phyloP scores from a whole-genome alignment of 2,797 vertebrate genomes.

The Paedocypris micromegethes region DNA sequence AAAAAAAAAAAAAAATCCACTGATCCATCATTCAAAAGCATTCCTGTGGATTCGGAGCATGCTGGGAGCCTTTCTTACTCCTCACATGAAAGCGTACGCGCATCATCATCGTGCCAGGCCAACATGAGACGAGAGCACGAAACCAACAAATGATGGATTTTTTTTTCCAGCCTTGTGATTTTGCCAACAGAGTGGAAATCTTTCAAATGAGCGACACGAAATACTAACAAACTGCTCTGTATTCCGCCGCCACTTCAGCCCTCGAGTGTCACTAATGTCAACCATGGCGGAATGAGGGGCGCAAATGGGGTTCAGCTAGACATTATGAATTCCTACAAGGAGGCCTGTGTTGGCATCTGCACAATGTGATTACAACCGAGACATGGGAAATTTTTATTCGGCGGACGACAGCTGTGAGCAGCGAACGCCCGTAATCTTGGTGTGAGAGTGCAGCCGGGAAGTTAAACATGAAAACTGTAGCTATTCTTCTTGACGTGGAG shows the following conservation, averaged over 20 bases:
- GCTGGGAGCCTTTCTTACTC: slow-evolving; percentile 17
- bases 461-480: slow-evolving; percentile 27
- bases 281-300: slow-evolving; percentile 19
- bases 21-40: slow-evolving; percentile 31
- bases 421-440: slow-evolving; percentile 30
- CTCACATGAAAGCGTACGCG: slow-evolving; percentile 4
- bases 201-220: slow-evolving; percentile 2
- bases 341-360: slow-evolving; percentile 39
- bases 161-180: slow-evolving; percentile 13
- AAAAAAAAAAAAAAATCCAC: slow-evolving; percentile 27
- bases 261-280: slow-evolving; percentile 25
- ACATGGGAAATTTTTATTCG: slow-evolving; percentile 25
- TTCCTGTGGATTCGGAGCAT: slow-evolving; percentile 20
- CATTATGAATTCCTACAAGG: slow-evolving; percentile 54
- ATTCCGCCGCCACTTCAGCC: slow-evolving; percentile 9
- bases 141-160: background rate
- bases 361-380: slow-evolving; percentile 38
- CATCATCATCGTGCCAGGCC: slow-evolving; percentile 6
- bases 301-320: slow-evolving; percentile 29
- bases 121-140: slow-evolving; percentile 8
- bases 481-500: slow-evolving; percentile 5
- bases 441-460: slow-evolving; percentile 10
- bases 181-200: background rate
- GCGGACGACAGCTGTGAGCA: slow-evolving; percentile 37
- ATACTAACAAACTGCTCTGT: background rate